Conservation (phyloP, 2,888 invertebrate genomes). For the Mimas tiliae region DNA sequence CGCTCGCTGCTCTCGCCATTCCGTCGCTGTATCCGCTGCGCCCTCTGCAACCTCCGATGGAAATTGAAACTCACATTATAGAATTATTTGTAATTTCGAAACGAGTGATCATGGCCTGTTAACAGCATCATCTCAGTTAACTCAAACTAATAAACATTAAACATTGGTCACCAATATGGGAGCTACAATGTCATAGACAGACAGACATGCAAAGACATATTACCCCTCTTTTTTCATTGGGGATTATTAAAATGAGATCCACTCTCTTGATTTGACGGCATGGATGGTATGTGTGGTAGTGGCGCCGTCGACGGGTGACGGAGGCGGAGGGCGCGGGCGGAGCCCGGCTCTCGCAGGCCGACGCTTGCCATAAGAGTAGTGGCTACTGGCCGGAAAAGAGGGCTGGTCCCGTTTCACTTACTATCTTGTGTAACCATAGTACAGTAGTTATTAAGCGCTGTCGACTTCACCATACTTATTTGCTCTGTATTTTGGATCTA, state of each 20-base stretch:
- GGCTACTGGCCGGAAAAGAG: constrained; percentile 18
- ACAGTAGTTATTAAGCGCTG: not conserved
- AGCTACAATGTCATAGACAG: not conserved
- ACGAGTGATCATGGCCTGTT: no score
- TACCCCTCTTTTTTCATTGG: no score
- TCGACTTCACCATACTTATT: not conserved
- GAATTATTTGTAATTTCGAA: no score
- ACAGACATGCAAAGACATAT: not conserved
- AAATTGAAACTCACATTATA: not conserved
- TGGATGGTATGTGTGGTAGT: not conserved
- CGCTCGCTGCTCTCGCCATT: constrained; percentile 10
- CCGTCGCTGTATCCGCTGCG: constrained; percentile 12
- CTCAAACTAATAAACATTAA: no score
- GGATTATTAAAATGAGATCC: no score
- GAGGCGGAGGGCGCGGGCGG: constrained; percentile 9
- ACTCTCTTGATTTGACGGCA: no score
- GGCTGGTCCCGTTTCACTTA: constrained; percentile 15
- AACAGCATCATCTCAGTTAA: no score
- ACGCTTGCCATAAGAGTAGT: constrained; percentile 10
- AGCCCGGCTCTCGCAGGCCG: constrained; percentile 21
- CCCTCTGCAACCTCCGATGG: no score
- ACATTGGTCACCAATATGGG: not conserved
- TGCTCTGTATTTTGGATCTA: constrained; percentile 6
- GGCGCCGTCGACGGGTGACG: constrained; percentile 18
- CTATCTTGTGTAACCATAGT: not conserved